A percentile compares a stretch with the other conserved stretches of the same genome.
Evolutionary conservation across 2,888 invertebrate genomes (phyloP).

Genomic region (Clistopyga incitator): DNA sequence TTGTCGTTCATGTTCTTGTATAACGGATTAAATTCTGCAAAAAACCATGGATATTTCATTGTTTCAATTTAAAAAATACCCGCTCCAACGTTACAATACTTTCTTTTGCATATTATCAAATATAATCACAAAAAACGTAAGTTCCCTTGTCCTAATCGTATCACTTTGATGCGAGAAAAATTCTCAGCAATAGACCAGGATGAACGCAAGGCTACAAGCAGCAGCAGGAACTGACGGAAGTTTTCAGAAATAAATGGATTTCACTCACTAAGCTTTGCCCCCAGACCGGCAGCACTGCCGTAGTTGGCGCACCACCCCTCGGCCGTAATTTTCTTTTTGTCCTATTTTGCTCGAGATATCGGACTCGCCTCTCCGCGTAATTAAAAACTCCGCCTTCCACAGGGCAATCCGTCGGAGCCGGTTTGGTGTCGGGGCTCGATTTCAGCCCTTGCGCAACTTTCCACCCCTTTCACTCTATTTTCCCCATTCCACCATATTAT

Average conservation of each 20-base stretch:
- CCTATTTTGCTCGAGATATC: constrained; percentile 59
- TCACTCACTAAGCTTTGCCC: constrained; percentile 58
- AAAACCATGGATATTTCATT: not conserved
- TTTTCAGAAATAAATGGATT: constrained; percentile 66
- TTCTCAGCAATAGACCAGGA: constrained; percentile 26
- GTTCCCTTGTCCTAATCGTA: constrained; percentile 14
- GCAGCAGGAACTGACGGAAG: constrained; percentile 46
- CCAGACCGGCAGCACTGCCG: constrained; percentile 33
- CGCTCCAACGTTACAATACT: not conserved
- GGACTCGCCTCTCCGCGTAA: constrained; percentile 54
- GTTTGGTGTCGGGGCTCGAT: constrained; percentile 41
- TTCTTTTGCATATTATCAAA: not conserved
- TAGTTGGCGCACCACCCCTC: constrained; percentile 33
- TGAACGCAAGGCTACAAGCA: constrained; percentile 33
- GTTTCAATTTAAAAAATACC: no score
- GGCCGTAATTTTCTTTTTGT: constrained; percentile 35
- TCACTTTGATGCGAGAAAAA: constrained; percentile 40
- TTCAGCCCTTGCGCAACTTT: constrained; percentile 45
- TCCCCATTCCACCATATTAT: constrained; percentile 51
- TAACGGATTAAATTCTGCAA: no score
- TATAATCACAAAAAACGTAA: not conserved
- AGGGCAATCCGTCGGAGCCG: constrained; percentile 51
- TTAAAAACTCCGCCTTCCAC: constrained; percentile 62
- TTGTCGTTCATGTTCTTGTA: not conserved
- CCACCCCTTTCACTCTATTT: constrained; percentile 38